A percentile compares a stretch with the other conserved stretches of the same genome.
Evolutionary conservation across 2,113 vertebrate genomes (phyloP).

Genomic region (Acanthisitta chloris): DNA sequence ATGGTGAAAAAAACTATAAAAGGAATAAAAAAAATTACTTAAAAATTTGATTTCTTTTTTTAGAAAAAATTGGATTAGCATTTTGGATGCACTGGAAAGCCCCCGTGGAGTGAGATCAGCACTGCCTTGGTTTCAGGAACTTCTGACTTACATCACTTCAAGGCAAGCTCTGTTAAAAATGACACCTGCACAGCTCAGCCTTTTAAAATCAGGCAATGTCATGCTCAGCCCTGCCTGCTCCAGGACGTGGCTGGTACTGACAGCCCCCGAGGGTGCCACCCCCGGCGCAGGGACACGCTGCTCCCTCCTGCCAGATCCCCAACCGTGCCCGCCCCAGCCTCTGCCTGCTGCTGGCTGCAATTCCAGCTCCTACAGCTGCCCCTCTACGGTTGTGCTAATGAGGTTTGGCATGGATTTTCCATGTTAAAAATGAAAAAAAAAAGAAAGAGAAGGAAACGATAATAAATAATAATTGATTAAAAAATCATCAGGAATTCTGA

Average conservation of each 20-base stretch:
- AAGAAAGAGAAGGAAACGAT: neutral
- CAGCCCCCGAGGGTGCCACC: neutral
- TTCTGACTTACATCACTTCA: neutral
- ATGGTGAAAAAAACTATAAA: neutral
- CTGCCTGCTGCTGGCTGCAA: neutral
- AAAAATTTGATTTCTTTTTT: neutral
- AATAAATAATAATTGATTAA: slow-evolving; percentile 20
- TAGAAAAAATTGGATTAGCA: neutral
- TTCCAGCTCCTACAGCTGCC: neutral
- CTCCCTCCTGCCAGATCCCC: neutral
- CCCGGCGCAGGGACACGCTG: neutral
- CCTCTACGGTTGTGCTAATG: neutral
- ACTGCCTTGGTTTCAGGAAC: slow-evolving; percentile 35
- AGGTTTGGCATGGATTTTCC: slow-evolving; percentile 45
- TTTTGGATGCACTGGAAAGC: slow-evolving; percentile 43
- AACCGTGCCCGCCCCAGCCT: neutral
- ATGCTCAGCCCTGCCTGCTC: neutral
- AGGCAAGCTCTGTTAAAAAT: neutral
- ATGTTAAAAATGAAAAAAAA: neutral
- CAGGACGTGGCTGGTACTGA: neutral
- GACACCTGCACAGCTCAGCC: neutral
- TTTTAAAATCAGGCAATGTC: neutral
- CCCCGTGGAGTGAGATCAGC: slow-evolving; percentile 31
- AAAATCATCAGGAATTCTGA: slow-evolving; percentile 13
- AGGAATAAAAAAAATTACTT: neutral